These are phyloP conservation scores for Drosophila orosa DNA, from an alignment of 1,140 invertebrate genomes.

Conservation along the genomic window DNA sequence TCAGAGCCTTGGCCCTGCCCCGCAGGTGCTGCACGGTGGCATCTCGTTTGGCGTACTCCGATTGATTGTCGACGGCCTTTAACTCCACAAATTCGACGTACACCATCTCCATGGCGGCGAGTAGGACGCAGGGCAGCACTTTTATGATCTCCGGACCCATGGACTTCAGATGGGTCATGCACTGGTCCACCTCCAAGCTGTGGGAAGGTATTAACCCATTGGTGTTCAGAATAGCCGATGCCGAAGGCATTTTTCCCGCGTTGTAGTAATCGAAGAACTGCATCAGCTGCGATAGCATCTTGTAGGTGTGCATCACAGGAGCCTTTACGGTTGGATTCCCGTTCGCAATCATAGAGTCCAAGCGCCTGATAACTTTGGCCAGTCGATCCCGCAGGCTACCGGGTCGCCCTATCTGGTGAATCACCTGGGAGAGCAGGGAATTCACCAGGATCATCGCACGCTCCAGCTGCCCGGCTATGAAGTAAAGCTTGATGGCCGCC, in stretches of 20 bases:
- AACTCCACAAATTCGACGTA: slow-evolving; percentile 89
- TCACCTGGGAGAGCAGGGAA: slow-evolving; percentile 90
- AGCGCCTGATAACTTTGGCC: slow-evolving; percentile 72
- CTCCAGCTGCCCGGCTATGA: slow-evolving; percentile 61
- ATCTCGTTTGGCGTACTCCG: slow-evolving; percentile 85
- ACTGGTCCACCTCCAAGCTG: slow-evolving; percentile 89
- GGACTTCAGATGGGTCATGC: slow-evolving; percentile 88
- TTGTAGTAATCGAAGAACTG: slow-evolving; percentile 97
- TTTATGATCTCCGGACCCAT: slow-evolving; percentile 89
- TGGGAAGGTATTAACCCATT: slow-evolving; percentile 90
- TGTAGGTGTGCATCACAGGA: slow-evolving; percentile 89
- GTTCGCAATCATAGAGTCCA: slow-evolving; percentile 70
- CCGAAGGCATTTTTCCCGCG: slow-evolving; percentile 90
- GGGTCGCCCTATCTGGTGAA: slow-evolving; percentile 87
- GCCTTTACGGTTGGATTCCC: slow-evolving; percentile 84
- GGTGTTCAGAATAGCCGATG: slow-evolving; percentile 90
- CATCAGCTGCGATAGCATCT: slow-evolving; percentile 92
- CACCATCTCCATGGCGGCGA: slow-evolving; percentile 95
- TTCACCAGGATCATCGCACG: slow-evolving; percentile 89
- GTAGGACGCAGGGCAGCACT: slow-evolving; percentile 92
- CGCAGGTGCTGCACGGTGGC: slow-evolving; percentile 86
- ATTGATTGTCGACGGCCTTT: slow-evolving; percentile 7
- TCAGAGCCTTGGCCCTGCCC: slow-evolving; percentile 93
- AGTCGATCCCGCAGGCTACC: slow-evolving; percentile 88
- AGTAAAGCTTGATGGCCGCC: slow-evolving; percentile 94